Base-by-base conservation (phyloP, 2,113 vertebrate genomes). In the Festucalex cinctus region DNA sequence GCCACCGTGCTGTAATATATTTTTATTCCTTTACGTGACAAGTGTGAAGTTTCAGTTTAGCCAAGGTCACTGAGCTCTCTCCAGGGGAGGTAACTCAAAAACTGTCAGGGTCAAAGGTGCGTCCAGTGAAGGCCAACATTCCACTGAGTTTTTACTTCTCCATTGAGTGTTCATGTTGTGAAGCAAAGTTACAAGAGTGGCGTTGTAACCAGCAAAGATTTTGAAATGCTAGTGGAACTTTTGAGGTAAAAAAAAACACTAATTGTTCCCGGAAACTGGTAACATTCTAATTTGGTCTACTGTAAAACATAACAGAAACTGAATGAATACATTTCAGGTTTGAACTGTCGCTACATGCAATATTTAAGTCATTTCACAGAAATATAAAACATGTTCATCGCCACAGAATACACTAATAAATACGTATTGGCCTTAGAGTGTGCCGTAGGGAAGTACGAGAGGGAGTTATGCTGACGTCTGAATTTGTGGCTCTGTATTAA, bases 111-210 rank as follows among this genome's bases (percentile, higher is more conserved):
- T 86, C 77, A 83, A 71, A 78, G 73, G 75, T 78, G 61, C 71
- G 65, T 69, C 75, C 70, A 86, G 84, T 85, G 78, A 80, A 53
- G 68, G 54, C 64, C 81, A 79, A 75, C n/a, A 63, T 77, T 83
- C 74, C 76, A 35, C 22, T 28, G 37, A 65, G 61, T 44, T 68
- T 71, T 62, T 22, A 51, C 46, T 78, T 37, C 39, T 72, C 67
- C 43, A 8, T 58, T 73, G 39, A 39, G 59, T 44, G 13, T 59
- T 70, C 60, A 54, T 58, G 77, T 78, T 72, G 80, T 32, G 26
- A 63, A 19, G 48, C 53, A 66, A 26, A 16, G n/a, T 75, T 37
- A 37, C 36, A 53, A 72, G 35, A 53, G 7, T 54, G 62, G 56
- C 66, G 72, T 63, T n/a, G 44, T n/a, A 59, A 59, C n/a, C 3